Conservation (phyloP, 2,113 vertebrate genomes). For the Oxyura jamaicensis region DNA sequence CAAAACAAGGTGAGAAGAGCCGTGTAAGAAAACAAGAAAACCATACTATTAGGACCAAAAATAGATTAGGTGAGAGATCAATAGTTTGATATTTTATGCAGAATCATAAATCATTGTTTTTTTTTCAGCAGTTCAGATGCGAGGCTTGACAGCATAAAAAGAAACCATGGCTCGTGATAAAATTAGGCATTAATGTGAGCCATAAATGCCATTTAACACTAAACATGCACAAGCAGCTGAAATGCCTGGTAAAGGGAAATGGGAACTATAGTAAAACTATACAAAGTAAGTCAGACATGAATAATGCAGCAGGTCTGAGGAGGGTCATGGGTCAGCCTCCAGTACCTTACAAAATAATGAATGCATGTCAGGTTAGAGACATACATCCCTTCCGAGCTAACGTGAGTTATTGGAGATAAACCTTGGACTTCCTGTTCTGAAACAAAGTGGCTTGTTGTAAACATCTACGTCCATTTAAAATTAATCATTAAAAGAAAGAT, state of each 20-base stretch:
- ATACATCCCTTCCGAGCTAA: slow-evolving; percentile 72
- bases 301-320: slow-evolving; percentile 76
- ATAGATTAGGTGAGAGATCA: slow-evolving; percentile 46
- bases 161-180: slow-evolving; percentile 35
- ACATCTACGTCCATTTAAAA: slow-evolving; percentile 61
- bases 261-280: slow-evolving; percentile 71
- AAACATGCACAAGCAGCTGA: slow-evolving; percentile 49
- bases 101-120: slow-evolving; percentile 36
- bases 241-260: slow-evolving; percentile 66
- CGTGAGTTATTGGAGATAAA: slow-evolving; percentile 78
- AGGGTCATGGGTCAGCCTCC: slow-evolving; percentile 77
- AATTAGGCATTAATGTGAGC: slow-evolving; percentile 61
- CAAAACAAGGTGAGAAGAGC: slow-evolving; percentile 50
- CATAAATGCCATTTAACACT: slow-evolving; percentile 66
- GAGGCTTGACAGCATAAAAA: slow-evolving; percentile 46
- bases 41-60: background rate
- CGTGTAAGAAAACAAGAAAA: slow-evolving; percentile 7
- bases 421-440: slow-evolving; percentile 76
- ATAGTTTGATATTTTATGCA: slow-evolving; percentile 58
- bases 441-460: slow-evolving; percentile 60
- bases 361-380: slow-evolving; percentile 75
- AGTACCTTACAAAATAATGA: slow-evolving; percentile 79
- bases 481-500: slow-evolving; percentile 69
- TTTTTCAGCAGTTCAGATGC: slow-evolving; percentile 10
- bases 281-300: slow-evolving; percentile 78